Evolutionary conservation across 2,113 vertebrate genomes (phyloP).

Genomic region (Amia ocellicauda): DNA sequence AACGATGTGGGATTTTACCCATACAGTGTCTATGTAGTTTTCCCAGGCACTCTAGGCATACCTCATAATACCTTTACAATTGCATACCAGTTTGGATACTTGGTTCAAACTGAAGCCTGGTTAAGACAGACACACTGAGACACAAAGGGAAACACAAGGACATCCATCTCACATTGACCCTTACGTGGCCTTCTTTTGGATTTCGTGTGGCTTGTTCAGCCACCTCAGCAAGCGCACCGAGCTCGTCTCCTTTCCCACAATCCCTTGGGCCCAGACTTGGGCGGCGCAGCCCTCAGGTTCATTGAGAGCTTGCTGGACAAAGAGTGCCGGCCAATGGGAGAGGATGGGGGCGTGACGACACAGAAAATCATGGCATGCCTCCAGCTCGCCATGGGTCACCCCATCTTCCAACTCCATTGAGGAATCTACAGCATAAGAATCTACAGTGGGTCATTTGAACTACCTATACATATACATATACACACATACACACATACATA

Average conservation of each 20-base stretch:
- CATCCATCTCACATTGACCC: too few species aligned
- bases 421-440: too few species aligned
- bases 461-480: neutral
- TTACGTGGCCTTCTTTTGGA: conserved; percentile 38
- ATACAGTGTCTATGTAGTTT: too few species aligned
- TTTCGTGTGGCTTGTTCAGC: conserved; percentile 58
- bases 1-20: too few species aligned
- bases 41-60: too few species aligned
- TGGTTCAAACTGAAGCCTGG: too few species aligned
- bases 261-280: conserved; percentile 59
- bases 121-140: too few species aligned
- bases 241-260: conserved; percentile 37
- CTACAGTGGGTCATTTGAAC: too few species aligned
- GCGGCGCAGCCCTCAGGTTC: conserved; percentile 53
- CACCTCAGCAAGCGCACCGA: conserved; percentile 44
- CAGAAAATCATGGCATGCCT: conserved; percentile 63
- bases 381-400: conserved; percentile 7
- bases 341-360: conserved; percentile 58
- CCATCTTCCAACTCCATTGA: neutral
- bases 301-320: conserved; percentile 75
- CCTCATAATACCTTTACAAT: too few species aligned
- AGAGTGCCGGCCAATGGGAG: conserved; percentile 67
- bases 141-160: too few species aligned
- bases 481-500: neutral
- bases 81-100: too few species aligned